phyloP scores from a whole-genome alignment of 2,797 vertebrate genomes.

The Bradypodion ventrale region DNA sequence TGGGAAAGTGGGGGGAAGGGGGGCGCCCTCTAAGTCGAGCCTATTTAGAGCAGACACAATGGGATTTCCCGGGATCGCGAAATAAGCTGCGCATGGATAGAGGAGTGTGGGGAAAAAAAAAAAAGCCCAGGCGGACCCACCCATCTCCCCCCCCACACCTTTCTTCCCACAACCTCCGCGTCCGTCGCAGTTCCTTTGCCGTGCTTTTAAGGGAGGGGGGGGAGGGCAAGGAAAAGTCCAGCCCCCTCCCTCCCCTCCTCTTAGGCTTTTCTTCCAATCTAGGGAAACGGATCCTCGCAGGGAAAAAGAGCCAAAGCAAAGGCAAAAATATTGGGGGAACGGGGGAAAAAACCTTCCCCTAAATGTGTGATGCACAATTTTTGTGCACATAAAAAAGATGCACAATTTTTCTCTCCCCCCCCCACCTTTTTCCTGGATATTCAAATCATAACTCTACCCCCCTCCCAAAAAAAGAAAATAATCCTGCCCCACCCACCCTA shows the following conservation, averaged over 20 bases:
- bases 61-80: background rate
- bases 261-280: no score
- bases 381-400: no score
- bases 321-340: no score
- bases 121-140: background rate
- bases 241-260: background rate
- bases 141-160: background rate
- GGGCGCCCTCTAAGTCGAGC: background rate
- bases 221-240: no score
- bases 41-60: slow-evolving; percentile 5
- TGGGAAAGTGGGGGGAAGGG: background rate
- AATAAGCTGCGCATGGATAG: background rate
- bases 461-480: background rate
- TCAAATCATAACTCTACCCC: background rate
- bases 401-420: no score
- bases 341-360: no score
- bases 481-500: slow-evolving; percentile 12
- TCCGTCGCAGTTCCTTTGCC: background rate
- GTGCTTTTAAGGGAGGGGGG: background rate
- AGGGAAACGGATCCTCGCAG: background rate
- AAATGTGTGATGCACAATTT: no score
- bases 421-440: no score
- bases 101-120: background rate
- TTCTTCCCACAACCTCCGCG: no score
- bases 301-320: background rate